phyloP scores from a whole-genome alignment of 2,113 vertebrate species.

The Tinamus guttatus region DNA sequence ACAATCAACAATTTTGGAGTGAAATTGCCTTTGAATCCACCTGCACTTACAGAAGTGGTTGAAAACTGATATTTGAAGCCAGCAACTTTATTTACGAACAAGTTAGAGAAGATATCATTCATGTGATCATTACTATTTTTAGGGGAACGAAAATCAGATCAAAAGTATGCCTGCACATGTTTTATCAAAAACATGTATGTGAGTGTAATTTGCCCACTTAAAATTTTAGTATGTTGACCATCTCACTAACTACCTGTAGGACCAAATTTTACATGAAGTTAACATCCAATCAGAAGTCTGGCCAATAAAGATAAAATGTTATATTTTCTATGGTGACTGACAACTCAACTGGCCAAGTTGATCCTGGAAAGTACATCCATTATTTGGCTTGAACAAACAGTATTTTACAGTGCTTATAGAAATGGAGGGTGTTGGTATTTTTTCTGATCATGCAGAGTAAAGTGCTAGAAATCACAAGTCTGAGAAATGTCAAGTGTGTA shows the following conservation, averaged over 20 bases:
- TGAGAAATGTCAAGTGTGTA: slow-evolving; percentile 28
- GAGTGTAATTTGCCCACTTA: not conserved
- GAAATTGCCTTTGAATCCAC: not conserved
- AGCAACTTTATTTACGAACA: not conserved
- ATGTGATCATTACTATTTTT: not conserved
- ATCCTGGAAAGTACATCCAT: not conserved
- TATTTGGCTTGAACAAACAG: slow-evolving; percentile 1
- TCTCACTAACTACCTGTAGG: not conserved
- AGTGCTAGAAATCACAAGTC: slow-evolving; percentile 27
- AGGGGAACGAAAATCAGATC: not conserved
- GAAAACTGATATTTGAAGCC: not conserved
- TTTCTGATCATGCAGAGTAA: not conserved
- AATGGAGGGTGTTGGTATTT: not conserved
- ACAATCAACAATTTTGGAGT: not conserved
- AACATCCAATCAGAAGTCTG: not conserved
- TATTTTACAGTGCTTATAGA: slow-evolving; percentile 8
- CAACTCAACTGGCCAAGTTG: not conserved
- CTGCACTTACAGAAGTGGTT: not conserved
- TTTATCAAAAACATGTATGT: not conserved
- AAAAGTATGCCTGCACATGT: not conserved
- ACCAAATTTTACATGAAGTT: not conserved
- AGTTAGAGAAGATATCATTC: not conserved
- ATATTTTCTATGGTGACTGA: not conserved
- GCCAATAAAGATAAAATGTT: not conserved
- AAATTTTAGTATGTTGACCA: not conserved